Evolutionary conservation across 2,797 vertebrate species (phyloP).

Genomic region (Mus minutoides): DNA sequence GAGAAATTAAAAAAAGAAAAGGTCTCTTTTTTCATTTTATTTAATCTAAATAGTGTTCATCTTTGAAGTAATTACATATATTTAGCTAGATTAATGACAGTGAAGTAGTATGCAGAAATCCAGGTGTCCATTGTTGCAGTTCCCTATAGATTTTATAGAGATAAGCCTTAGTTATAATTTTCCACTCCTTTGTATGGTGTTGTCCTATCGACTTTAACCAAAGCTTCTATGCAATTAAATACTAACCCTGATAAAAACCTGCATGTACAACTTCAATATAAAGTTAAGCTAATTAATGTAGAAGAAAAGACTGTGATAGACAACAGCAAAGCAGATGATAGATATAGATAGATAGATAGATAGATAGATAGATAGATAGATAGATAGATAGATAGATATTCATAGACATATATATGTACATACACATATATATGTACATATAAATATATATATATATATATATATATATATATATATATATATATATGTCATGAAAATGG

Average conservation of each 20-base stretch:
- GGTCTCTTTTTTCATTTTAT: not conserved
- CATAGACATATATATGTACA: no score
- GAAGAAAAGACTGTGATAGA: not conserved
- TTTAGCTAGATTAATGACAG: not conserved
- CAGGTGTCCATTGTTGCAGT: not conserved
- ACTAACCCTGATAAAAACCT: not conserved
- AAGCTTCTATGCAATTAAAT: not conserved
- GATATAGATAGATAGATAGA: no score
- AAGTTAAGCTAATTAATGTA: not conserved
- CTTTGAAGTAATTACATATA: not conserved
- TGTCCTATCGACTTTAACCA: not conserved
- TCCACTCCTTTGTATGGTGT: not conserved
- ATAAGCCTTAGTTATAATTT: not conserved
- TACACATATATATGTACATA: no score
- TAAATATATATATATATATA: no score
- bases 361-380: no score
- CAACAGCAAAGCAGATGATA: not conserved
- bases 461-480: not conserved
- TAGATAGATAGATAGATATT: no score
- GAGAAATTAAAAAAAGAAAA: not conserved
- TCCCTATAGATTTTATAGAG: not conserved
- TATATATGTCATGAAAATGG: not conserved
- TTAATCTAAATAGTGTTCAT: not conserved
- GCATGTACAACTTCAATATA: not conserved
- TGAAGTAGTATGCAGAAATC: not conserved